Conservation (phyloP, 2,113 vertebrate genomes). For the Suncus etruscus region DNA sequence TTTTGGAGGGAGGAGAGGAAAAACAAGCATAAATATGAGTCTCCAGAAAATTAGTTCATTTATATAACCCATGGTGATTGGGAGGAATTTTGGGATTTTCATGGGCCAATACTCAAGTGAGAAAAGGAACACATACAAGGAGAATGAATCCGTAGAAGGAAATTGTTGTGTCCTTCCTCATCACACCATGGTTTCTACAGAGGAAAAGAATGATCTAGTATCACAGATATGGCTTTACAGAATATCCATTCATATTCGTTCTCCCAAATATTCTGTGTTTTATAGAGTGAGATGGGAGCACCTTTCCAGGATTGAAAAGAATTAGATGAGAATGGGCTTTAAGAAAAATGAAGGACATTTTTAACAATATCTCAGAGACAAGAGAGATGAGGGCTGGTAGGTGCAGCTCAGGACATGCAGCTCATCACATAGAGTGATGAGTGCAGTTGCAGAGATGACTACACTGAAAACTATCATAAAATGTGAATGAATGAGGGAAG, state of each 20-base stretch:
- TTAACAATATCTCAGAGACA: no score
- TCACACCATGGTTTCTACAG: not conserved
- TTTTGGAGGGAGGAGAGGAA: slow-evolving; percentile 52
- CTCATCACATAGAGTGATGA: no score
- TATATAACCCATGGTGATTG: slow-evolving; percentile 55
- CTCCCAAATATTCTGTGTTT: not conserved
- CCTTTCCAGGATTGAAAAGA: not conserved
- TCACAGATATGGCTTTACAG: not conserved
- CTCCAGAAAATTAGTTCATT: slow-evolving; percentile 67
- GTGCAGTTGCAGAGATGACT: no score
- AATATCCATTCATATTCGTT: not conserved
- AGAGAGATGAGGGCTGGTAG: no score
- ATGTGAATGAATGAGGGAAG: no score
- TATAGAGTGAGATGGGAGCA: not conserved
- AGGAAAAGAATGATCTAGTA: not conserved
- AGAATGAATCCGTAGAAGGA: slow-evolving; percentile 1
- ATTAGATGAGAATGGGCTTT: no score
- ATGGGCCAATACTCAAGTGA: slow-evolving; percentile 2
- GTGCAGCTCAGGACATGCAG: no score
- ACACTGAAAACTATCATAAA: no score
- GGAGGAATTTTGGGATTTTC: slow-evolving; percentile 18
- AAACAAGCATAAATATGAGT: slow-evolving; percentile 70
- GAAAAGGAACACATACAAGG: slow-evolving; percentile 34
- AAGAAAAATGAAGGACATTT: no score
- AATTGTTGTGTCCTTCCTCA: not conserved